Base-by-base conservation (phyloP, 2,888 invertebrate genomes). In the Trichopria drosophilae region DNA sequence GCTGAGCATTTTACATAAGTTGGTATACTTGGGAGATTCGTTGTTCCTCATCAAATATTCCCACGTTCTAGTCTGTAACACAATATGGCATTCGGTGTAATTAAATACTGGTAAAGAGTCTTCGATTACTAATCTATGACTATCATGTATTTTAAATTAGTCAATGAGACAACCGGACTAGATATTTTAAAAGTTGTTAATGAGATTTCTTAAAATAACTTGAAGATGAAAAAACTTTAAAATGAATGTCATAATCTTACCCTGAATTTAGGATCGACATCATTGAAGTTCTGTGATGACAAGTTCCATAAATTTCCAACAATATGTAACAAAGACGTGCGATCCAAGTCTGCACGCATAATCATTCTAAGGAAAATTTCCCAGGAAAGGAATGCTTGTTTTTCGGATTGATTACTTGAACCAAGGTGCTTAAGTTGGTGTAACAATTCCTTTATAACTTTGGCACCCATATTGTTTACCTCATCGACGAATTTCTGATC, bases 401-500 rank as follows among this genome's bases (percentile, higher is more conserved):
- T 83, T 53, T 83, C 83, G 3, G 80, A 77, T 57, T 86, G 84
- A 47, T 83, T 82, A 1, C 77, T 80, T 18, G 78, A 69, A 10
- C 82, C 81, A 10, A 84, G 72, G 43, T 84, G 81, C 34, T 89
- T 87, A 6, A 93, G 78, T 20, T 82, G 77, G 72, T 86, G 87
- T 18, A 92, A 74, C 53, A 93, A 78, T 74, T 92, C 88, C 61
- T 89, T 87, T 26, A 93, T 79, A 44, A 94, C 79, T 58, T 87
- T 84, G 0, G 84, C 82, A 56, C 87, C 86, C 69, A 91, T 84
- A 67, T 83, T 84, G 65, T 90, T 86, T 2, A 95, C 80, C 74
- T 91, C 90, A 3, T 79, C 77, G 40, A 94, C 78, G 72, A 93
- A 96, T 75, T 93, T 91, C 10, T 85, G 82, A 77, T 95, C 94